These are phyloP conservation scores for Epirrhoe alternata DNA, from an alignment of 2,888 invertebrate genomes.

Conservation along the genomic window DNA sequence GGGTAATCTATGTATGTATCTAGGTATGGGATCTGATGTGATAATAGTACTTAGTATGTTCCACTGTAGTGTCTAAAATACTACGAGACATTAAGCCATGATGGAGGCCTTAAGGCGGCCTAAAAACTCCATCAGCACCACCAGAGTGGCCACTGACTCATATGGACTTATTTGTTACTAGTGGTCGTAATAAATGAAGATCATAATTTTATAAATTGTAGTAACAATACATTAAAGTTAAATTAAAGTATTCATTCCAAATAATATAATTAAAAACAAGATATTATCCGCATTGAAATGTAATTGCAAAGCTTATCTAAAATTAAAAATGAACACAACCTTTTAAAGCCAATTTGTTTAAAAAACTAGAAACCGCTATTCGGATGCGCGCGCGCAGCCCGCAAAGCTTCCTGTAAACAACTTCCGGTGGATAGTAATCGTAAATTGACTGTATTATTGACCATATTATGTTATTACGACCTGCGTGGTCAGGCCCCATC, in stretches of 20 bases:
- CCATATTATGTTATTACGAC: slow-evolving; percentile 73
- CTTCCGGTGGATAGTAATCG: slow-evolving; percentile 73
- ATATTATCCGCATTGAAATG: slow-evolving; percentile 22
- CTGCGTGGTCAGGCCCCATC: slow-evolving; percentile 72
- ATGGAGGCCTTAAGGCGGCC: too few species aligned
- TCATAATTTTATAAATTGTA: too few species aligned
- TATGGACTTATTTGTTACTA: too few species aligned
- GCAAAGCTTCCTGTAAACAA: slow-evolving; percentile 72
- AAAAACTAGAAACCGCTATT: slow-evolving; percentile 41
- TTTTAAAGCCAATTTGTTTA: slow-evolving; percentile 24
- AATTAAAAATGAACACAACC: slow-evolving; percentile 27
- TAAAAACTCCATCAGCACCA: too few species aligned
- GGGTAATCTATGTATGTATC: too few species aligned
- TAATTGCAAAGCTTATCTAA: slow-evolving; percentile 37
- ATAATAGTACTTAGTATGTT: too few species aligned
- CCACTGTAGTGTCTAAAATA: too few species aligned
- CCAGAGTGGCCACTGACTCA: too few species aligned
- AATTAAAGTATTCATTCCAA: background rate
- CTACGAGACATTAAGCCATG: too few species aligned
- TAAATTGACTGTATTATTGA: slow-evolving; percentile 59
- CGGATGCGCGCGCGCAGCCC: slow-evolving; percentile 72
- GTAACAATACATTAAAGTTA: background rate
- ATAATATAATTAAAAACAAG: slow-evolving; percentile 20
- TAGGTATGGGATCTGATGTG: too few species aligned
- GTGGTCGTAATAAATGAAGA: too few species aligned